phyloP scores from a whole-genome alignment of 1,140 invertebrate species.

The Drosophila kurseongensis region DNA sequence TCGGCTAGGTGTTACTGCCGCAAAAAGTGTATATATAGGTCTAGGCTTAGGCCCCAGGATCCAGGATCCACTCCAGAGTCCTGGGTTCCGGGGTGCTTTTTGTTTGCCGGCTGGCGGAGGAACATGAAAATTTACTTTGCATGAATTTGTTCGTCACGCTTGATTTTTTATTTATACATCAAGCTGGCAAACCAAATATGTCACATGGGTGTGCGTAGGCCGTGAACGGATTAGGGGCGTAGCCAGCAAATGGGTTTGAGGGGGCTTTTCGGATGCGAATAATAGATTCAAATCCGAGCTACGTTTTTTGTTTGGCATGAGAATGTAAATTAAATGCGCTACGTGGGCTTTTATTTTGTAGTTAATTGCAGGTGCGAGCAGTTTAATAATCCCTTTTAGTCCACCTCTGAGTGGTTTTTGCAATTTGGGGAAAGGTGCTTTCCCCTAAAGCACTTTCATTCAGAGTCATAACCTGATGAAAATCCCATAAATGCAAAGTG shows the following conservation, averaged over 20 bases:
- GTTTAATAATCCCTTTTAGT: slow-evolving; percentile 16
- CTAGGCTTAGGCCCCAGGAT: slow-evolving; percentile 38
- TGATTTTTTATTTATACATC: slow-evolving; percentile 81
- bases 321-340: slow-evolving; percentile 16
- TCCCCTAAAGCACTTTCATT: slow-evolving; percentile 19
- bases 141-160: slow-evolving; percentile 71
- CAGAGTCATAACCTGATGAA: slow-evolving; percentile 4
- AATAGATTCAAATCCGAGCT: slow-evolving; percentile 40
- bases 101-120: slow-evolving; percentile 47
- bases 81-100: slow-evolving; percentile 15
- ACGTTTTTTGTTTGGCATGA: slow-evolving; percentile 6
- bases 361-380: slow-evolving; percentile 26
- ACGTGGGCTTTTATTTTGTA: slow-evolving; percentile 24
- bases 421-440: not conserved
- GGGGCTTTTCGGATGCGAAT: slow-evolving; percentile 11
- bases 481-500: not conserved
- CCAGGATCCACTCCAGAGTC: slow-evolving; percentile 18
- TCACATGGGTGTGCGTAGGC: slow-evolving; percentile 71
- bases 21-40: slow-evolving; percentile 9
- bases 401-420: not conserved
- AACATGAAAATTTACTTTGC: slow-evolving; percentile 80
- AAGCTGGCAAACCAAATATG: slow-evolving; percentile 69
- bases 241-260: slow-evolving; percentile 38
- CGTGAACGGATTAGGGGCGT: slow-evolving; percentile 48
- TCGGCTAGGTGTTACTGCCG: slow-evolving; percentile 31